Evolutionary conservation across 1,140 invertebrate species (phyloP).

Genomic region (Macrosteles quadrilineatus): DNA sequence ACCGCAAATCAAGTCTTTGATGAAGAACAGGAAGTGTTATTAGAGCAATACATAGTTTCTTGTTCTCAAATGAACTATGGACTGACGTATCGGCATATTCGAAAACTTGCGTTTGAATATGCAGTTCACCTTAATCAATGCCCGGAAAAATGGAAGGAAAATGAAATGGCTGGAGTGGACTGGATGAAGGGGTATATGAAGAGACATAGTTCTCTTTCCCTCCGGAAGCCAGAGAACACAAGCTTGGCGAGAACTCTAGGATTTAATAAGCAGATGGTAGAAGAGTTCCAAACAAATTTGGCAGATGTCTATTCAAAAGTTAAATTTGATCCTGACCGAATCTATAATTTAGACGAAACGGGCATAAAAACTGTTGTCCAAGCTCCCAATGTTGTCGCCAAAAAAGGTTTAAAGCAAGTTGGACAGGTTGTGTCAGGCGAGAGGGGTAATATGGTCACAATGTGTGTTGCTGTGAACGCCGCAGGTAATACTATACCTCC

Average conservation of each 20-base stretch:
- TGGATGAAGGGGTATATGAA: constrained; percentile 51
- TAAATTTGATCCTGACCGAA: constrained; percentile 41
- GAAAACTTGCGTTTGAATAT: background rate
- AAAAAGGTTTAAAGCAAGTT: constrained; percentile 27
- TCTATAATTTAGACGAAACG: constrained; percentile 49
- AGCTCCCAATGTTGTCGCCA: constrained; percentile 33
- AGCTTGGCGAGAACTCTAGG: constrained; percentile 46
- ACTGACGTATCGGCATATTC: background rate
- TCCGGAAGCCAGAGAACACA: constrained; percentile 50
- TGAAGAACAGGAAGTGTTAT: background rate
- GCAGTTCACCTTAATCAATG: background rate
- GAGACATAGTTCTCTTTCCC: constrained; percentile 47
- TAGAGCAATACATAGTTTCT: background rate
- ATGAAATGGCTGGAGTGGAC: constrained; percentile 48
- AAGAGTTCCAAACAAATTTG: constrained; percentile 45
- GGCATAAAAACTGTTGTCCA: constrained; percentile 47
- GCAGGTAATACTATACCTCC: constrained; percentile 47
- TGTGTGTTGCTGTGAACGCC: constrained; percentile 42
- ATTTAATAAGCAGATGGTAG: constrained; percentile 47
- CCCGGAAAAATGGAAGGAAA: constrained; percentile 33
- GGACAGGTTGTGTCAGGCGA: constrained; percentile 1
- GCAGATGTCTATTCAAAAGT: constrained; percentile 42
- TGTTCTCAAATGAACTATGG: constrained; percentile 2
- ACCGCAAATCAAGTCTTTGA: background rate
- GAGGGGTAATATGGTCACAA: constrained; percentile 44